Conservation (phyloP, 1,140 invertebrate species). For the Bombus soroeensis region DNA sequence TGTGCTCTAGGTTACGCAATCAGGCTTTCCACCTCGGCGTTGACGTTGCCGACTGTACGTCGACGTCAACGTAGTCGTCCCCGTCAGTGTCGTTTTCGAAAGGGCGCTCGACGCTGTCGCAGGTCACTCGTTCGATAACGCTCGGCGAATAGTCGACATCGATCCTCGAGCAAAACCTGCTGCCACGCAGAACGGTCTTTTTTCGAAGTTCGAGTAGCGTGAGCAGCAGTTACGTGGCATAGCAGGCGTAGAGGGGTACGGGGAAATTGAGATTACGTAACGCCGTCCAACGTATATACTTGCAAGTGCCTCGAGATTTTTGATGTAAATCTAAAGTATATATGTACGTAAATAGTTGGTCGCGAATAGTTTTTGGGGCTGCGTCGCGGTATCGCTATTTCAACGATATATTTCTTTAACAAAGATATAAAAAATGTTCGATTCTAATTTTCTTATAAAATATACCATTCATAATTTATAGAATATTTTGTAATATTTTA, state of each 20-base stretch:
- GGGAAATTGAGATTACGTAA: constrained; percentile 51
- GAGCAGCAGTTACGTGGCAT: constrained; percentile 32
- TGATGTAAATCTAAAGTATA: neutral
- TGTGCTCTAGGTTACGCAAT: constrained; percentile 69
- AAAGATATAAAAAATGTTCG: too few relatives aligned
- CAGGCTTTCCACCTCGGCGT: constrained; percentile 57
- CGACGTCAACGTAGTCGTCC: constrained; percentile 35
- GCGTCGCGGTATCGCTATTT: neutral
- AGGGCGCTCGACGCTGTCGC: constrained; percentile 51
- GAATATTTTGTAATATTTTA: neutral
- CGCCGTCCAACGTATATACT: neutral
- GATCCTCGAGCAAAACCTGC: constrained; percentile 60
- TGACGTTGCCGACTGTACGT: constrained; percentile 46
- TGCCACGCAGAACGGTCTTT: constrained; percentile 53
- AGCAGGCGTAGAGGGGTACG: neutral
- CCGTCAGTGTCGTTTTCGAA: constrained; percentile 50
- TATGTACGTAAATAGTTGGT: constrained; percentile 1
- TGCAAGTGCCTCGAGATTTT: constrained; percentile 32
- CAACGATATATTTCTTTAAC: neutral
- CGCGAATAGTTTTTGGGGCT: neutral
- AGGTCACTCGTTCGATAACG: constrained; percentile 64
- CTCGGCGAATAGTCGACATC: constrained; percentile 55
- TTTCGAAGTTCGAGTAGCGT: constrained; percentile 57
- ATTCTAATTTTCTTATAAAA: neutral
- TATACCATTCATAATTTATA: too few relatives aligned